Base-by-base conservation (phyloP, 2,888 invertebrate species). In the Crocallis elinguaria region DNA sequence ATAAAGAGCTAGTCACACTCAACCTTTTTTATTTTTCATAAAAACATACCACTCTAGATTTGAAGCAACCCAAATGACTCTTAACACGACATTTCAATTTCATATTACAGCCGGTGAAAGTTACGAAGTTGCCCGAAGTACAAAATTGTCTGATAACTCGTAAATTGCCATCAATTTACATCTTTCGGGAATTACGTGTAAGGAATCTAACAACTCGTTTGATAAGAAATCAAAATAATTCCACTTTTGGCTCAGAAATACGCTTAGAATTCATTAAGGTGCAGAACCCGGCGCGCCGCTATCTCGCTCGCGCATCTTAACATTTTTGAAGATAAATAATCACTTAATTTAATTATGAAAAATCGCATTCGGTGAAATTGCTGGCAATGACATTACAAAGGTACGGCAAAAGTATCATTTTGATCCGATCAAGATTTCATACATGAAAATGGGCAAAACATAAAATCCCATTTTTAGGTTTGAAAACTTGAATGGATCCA, bases 91-190 rank as follows among this genome's bases (percentile, higher is more conserved):
- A 48, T 51, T 48, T 32, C 30, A 9, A 48, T 43, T 46, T 14
- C 36, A 36, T 23, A 30, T 21, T 21, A 27, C 17, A 14, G 46
- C 17, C 36, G 50, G 49, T 46, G 49, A 54, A 64, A 67, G 64
- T 69, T 60, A 37, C 41, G 59, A 60, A 60, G 57, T 49, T 38
- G 23, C 32, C 8, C 19, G 6, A 23, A 46, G 38, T 39, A 36
- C 39, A 19, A 57, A 57, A 51, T 52, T 57, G 44, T 30, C 19
- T 38, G 51, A 46, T 48, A 48, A 51, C 44, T 60, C 53, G 21
- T 43, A 57, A 60, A 60, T 60, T 60, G 51, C 44, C 38, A 33
- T 23, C 50, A 60, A 60, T 54, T 54, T 51, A 37, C 37, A 25
- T 29, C 36, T 48, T 50, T 12, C 29, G 33, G 11, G 46, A n/a